Conservation (phyloP, 2,888 invertebrate species). For the Invenusta paracnida region DNA sequence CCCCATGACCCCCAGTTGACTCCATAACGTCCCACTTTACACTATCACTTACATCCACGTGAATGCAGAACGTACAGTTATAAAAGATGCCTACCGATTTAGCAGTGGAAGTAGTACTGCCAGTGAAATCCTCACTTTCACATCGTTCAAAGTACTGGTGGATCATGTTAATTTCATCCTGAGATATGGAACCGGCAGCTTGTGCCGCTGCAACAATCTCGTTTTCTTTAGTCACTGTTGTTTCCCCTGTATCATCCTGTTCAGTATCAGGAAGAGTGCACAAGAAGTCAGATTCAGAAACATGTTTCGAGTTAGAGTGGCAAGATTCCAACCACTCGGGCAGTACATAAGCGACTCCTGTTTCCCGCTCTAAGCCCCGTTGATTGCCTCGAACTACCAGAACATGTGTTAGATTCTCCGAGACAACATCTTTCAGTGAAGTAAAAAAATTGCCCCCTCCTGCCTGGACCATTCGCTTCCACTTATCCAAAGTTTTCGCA, state of each 20-base stretch:
- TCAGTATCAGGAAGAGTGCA: background rate
- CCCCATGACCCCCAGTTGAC: background rate
- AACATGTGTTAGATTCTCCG: background rate
- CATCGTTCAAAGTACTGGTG: slow-evolving; percentile 30
- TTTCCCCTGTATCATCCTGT: background rate
- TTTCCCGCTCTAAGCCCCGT: background rate
- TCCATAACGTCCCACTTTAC: background rate
- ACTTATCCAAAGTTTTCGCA: background rate
- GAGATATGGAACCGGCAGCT: background rate
- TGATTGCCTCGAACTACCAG: slow-evolving; percentile 6
- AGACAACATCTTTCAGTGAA: background rate
- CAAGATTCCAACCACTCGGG: background rate
- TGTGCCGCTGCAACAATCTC: background rate
- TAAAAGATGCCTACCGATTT: background rate
- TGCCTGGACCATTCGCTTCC: background rate
- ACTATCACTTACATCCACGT: background rate
- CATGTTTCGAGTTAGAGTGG: background rate
- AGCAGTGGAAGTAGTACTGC: background rate
- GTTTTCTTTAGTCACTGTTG: background rate
- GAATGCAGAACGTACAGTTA: background rate
- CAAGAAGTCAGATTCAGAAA: background rate
- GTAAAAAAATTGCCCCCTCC: background rate
- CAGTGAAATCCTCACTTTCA: slow-evolving; percentile 1
- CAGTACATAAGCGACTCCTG: background rate
- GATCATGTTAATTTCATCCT: slow-evolving; percentile 27